Percentiles rank a stretch among this genome's conserved stretches.
Conservation (phyloP, 2,113 vertebrate genomes). For the Corvus cornix region DNA sequence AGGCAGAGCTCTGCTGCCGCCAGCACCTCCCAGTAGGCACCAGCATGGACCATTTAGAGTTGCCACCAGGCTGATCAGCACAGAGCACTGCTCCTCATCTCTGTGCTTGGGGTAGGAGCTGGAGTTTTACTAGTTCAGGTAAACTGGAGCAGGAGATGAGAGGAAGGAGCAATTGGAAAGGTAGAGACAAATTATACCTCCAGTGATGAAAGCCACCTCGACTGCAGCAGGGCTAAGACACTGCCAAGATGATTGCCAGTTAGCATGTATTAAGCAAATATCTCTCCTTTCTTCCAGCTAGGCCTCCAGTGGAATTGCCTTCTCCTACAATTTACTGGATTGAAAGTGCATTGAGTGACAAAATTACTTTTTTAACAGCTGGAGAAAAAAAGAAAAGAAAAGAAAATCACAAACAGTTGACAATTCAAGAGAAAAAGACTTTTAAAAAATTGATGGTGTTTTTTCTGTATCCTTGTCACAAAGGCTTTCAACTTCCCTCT, state of each 20-base stretch:
- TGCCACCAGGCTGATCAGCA: neutral
- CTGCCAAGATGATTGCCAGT: conserved; percentile 10
- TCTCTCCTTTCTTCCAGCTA: neutral
- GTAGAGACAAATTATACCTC: neutral
- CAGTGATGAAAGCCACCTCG: conserved; percentile 17
- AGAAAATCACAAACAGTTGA: conserved; percentile 24
- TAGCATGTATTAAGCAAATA: conserved; percentile 3
- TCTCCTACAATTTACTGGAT: neutral
- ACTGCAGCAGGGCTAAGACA: neutral
- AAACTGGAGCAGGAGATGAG: neutral
- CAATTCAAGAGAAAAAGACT: conserved; percentile 50
- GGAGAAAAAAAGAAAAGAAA: neutral
- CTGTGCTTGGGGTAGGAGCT: neutral
- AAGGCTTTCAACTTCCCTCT: conserved; percentile 47
- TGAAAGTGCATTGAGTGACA: conserved; percentile 14
- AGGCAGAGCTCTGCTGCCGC: neutral
- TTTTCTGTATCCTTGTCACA: conserved; percentile 36
- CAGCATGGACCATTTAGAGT: neutral
- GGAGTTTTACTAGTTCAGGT: neutral
- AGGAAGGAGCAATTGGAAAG: neutral
- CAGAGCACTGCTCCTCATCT: neutral
- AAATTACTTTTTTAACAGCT: conserved; percentile 4
- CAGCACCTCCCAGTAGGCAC: neutral
- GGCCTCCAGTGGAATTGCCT: conserved; percentile 9
- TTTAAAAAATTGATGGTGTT: conserved; percentile 57